These are phyloP conservation scores for Eptesicus fuscus DNA, from an alignment of 2,113 vertebrate species.

Conservation along the genomic window DNA sequence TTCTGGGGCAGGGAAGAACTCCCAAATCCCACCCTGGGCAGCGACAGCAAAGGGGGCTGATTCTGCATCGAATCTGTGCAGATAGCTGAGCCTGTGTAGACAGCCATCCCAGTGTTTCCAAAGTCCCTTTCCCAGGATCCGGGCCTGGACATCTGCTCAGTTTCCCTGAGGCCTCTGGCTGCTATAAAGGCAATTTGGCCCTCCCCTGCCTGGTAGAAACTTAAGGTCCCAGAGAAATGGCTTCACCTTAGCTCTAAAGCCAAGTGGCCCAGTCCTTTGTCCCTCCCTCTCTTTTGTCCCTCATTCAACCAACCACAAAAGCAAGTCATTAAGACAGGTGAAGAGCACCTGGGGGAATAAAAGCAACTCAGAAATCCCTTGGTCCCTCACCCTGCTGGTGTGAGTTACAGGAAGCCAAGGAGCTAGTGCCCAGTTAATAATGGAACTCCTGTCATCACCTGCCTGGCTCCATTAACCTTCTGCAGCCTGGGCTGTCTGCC, in stretches of 20 bases:
- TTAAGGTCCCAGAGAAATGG: background rate
- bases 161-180: background rate
- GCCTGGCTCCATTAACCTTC: background rate
- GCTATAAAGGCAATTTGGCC: background rate
- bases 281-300: conserved; percentile 30
- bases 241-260: conserved; percentile 54
- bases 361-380: conserved; percentile 57
- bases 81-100: background rate
- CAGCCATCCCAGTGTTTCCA: background rate
- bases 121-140: background rate
- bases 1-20: background rate
- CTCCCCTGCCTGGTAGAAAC: background rate
- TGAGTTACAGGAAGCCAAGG: background rate
- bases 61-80: background rate
- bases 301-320: conserved; percentile 65
- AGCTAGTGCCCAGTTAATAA: background rate
- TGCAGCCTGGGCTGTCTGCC: background rate
- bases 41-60: background rate
- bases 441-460: background rate
- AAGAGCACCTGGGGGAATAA: conserved; percentile 53
- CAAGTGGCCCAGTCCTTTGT: conserved; percentile 60
- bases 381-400: background rate
- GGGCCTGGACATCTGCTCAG: background rate
- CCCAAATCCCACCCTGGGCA: background rate
- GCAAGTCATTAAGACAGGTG: conserved; percentile 44